These are phyloP conservation scores for Gortyna flavago DNA, from an alignment of 2,888 invertebrate genomes.

Conservation along the genomic window DNA sequence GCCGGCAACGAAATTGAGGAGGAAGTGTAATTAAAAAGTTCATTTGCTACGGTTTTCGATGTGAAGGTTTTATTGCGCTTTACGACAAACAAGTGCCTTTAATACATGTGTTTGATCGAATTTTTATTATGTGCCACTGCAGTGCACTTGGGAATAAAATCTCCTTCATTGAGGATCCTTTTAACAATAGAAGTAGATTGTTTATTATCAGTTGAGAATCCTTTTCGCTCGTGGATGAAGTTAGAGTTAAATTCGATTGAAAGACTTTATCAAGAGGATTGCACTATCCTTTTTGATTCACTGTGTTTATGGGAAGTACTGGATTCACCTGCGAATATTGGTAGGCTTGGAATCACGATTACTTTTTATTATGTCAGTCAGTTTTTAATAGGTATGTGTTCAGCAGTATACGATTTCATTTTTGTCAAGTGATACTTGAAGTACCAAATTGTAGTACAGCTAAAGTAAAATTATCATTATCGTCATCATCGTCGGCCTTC, in stretches of 20 bases:
- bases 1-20: conserved; percentile 61
- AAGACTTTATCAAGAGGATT: conserved; percentile 2
- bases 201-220: conserved; percentile 23
- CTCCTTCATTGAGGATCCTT: conserved; percentile 6
- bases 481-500: background rate
- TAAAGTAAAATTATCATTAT: background rate
- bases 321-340: background rate
- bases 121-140: conserved; percentile 47
- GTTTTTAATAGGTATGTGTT: no score
- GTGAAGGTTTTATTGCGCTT: conserved; percentile 68
- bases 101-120: conserved; percentile 49
- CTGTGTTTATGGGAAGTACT: no score
- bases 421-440: background rate
- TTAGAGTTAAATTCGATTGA: conserved; percentile 1
- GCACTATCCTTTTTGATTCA: background rate
- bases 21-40: conserved; percentile 79
- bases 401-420: background rate
- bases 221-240: background rate
- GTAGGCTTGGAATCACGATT: no score
- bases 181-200: conserved; percentile 36
- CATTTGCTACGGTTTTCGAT: conserved; percentile 67
- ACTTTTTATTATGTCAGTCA: background rate
- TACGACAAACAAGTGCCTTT: conserved; percentile 63
- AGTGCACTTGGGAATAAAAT: conserved; percentile 43
- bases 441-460: background rate